These are phyloP conservation scores for Coremacera marginata DNA, from an alignment of 2,888 invertebrate species.

Conservation along the genomic window DNA sequence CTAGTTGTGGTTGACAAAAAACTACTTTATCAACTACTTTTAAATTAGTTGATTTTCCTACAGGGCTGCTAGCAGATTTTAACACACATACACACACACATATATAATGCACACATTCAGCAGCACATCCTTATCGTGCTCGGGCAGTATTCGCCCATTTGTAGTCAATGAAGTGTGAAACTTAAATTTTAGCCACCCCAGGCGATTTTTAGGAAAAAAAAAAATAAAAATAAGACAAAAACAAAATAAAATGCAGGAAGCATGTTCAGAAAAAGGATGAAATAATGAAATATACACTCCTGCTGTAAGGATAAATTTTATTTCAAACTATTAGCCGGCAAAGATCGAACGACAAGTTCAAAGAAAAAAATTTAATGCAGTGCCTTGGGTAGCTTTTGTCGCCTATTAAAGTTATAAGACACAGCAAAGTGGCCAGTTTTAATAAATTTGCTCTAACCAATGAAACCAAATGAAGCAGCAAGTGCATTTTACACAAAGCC, in stretches of 20 bases:
- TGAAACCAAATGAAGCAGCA: too few relatives aligned
- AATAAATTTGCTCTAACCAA: too few relatives aligned
- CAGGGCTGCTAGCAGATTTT: not conserved
- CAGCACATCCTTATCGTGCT: constrained; percentile 9
- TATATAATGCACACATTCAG: not conserved
- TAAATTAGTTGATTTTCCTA: too few relatives aligned
- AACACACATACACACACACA: not conserved
- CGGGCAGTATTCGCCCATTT: constrained; percentile 21
- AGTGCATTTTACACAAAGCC: too few relatives aligned
- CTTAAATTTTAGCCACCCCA: not conserved
- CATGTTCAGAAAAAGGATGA: not conserved
- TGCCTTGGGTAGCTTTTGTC: too few relatives aligned
- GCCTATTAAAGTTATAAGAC: too few relatives aligned
- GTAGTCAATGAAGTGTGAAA: constrained; percentile 31
- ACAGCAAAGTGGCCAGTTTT: too few relatives aligned
- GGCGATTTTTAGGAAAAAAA: not conserved
- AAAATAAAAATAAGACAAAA: not conserved
- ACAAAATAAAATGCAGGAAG: too few relatives aligned
- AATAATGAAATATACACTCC: not conserved
- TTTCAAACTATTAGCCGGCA: not conserved
- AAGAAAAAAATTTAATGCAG: too few relatives aligned
- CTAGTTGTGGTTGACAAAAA: too few relatives aligned
- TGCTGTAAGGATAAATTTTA: not conserved
- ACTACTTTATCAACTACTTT: too few relatives aligned
- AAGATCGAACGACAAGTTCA: too few relatives aligned